These are phyloP conservation scores for Sebastes jordani DNA, from an alignment of 2,797 vertebrate species.

Conservation along the genomic window DNA sequence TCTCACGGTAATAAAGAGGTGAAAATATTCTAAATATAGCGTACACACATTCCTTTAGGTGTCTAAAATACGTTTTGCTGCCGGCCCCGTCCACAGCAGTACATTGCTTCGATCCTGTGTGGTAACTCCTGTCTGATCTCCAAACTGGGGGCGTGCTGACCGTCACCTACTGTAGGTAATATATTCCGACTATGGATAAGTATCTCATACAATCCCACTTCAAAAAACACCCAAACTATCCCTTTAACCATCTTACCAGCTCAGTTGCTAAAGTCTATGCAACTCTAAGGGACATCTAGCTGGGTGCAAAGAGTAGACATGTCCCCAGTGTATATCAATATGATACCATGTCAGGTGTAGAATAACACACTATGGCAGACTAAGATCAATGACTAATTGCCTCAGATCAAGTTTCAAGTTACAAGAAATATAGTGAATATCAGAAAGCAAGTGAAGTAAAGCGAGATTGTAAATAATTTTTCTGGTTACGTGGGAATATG, in stretches of 20 bases:
- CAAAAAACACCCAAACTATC: background rate
- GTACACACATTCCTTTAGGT: no score
- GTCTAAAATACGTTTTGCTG: background rate
- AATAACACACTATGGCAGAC: constrained; percentile 45
- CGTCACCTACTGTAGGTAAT: background rate
- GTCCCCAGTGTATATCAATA: constrained; percentile 28
- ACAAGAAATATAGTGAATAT: constrained; percentile 20
- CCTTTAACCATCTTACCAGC: background rate
- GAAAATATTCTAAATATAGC: no score
- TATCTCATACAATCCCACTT: background rate
- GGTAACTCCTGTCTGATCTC: background rate
- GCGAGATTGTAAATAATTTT: background rate
- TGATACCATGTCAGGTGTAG: constrained; percentile 51
- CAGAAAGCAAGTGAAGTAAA: background rate
- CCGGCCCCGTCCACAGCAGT: background rate
- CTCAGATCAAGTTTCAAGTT: constrained; percentile 50
- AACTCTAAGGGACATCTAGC: constrained; percentile 4
- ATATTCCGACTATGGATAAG: background rate
- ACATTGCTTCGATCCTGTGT: background rate
- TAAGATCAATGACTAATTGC: constrained; percentile 43
- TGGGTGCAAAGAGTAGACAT: background rate
- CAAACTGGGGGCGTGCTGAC: background rate
- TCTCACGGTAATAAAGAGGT: no score
- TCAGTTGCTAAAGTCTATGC: background rate
- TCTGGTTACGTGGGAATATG: background rate